Evolutionary conservation across 1,140 invertebrate species (phyloP).

Genomic region (Stegodyphus dumicola): DNA sequence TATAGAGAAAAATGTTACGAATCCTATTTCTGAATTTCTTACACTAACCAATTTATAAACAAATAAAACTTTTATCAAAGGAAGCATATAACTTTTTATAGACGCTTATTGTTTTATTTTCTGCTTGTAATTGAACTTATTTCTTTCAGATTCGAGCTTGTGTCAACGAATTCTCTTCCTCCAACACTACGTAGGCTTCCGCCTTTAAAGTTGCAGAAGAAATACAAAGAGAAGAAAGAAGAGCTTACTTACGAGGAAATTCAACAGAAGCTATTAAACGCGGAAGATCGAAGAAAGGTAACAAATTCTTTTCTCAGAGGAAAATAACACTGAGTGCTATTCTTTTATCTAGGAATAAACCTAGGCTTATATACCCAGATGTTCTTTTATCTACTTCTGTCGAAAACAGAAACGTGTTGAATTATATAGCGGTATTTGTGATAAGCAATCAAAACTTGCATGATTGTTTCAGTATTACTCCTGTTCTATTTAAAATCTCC

Average conservation of each 20-base stretch:
- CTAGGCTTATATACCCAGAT: not conserved
- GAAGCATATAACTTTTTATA: no score
- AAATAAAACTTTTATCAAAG: no score
- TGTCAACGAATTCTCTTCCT: slow-evolving; percentile 11
- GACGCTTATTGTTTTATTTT: no score
- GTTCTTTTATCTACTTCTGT: not conserved
- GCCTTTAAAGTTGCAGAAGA: slow-evolving; percentile 13
- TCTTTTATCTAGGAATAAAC: not conserved
- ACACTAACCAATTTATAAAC: no score
- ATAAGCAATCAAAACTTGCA: not conserved
- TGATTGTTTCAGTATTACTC: not conserved
- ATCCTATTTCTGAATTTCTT: not conserved
- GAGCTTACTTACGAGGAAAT: slow-evolving; percentile 57
- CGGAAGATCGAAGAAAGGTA: slow-evolving; percentile 55
- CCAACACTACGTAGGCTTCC: slow-evolving; percentile 22
- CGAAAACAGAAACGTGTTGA: not conserved
- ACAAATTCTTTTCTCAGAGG: no score
- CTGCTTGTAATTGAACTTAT: not conserved
- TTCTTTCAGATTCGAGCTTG: slow-evolving; percentile 38
- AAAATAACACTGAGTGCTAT: not conserved
- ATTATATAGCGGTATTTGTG: not conserved
- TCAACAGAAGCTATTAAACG: slow-evolving; percentile 36
- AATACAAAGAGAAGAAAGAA: slow-evolving; percentile 31
- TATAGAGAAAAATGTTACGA: not conserved
- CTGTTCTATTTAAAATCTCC: not conserved